A percentile compares a stretch with the other conserved stretches of the same genome.
phyloP scores from a whole-genome alignment of 2,888 invertebrate species.

The Diarsia dahlii region DNA sequence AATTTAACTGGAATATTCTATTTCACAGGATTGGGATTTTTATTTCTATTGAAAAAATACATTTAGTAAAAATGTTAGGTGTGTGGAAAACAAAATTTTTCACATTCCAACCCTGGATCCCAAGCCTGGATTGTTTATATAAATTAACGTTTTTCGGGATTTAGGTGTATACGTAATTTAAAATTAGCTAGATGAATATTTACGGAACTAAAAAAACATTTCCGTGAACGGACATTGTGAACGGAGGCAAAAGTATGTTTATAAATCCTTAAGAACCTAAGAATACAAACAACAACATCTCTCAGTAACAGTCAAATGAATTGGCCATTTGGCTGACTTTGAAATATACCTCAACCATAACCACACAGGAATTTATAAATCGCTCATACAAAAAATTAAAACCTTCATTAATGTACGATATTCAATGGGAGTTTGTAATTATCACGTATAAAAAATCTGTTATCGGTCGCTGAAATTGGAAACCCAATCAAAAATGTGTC shows the following conservation, averaged over 20 bases:
- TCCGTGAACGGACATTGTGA: too few relatives aligned
- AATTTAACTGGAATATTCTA: background rate
- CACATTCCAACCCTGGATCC: background rate
- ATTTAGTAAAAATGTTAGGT: background rate
- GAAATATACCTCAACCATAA: background rate
- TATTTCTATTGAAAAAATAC: background rate
- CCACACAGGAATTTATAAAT: background rate
- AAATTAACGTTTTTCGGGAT: background rate
- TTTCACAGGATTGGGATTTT: background rate
- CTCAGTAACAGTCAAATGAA: too few relatives aligned
- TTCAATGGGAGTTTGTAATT: too few relatives aligned
- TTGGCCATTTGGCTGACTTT: too few relatives aligned
- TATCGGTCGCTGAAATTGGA: constrained; percentile 7
- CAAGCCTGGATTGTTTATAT: background rate
- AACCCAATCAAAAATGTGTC: background rate
- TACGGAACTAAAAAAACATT: background rate
- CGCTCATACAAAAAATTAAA: too few relatives aligned
- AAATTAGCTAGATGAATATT: background rate
- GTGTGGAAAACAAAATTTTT: background rate
- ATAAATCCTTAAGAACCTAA: too few relatives aligned
- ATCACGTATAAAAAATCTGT: background rate
- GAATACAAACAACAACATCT: too few relatives aligned
- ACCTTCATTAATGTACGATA: too few relatives aligned
- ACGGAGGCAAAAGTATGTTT: too few relatives aligned
- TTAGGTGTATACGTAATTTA: background rate